Base-by-base conservation (phyloP, 1,140 invertebrate species). In the Myzus persicae region DNA sequence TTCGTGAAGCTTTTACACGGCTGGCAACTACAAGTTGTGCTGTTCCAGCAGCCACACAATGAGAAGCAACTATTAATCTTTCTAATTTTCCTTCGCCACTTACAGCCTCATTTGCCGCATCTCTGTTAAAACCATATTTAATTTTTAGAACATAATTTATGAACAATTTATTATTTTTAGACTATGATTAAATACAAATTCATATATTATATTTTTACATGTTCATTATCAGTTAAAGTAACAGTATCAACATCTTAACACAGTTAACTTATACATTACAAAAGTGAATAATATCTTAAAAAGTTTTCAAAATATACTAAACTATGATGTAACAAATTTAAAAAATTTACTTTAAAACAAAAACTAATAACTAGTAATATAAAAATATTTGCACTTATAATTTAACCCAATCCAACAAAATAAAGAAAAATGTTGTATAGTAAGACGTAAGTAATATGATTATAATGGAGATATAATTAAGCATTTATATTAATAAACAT, bases 1-100 rank as follows among this genome's bases (percentile, higher is more conserved):
- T 96, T 93, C 97, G 96, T 94, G 98, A 97, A 8, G 99, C 98
- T 95, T 98, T 98, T 0, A 99, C 98, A 94, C 98, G 97, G 94
- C 98, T 99, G 1, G 99, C 98, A 26, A 99, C 98, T 38, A 99
- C 99, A 87, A 99, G 96, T 95, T 99, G 99, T 59, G 99, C 98
- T 9, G 99, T 99, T 94, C 98, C 98, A 14, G 99, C 99, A 18
- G 98, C 98, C 94, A 99, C 99, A 94, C 99, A 98, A 95, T 99
- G 98, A 38, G 99, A 99, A 44, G 99, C 99, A 9, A 99, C 99
- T 93, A 99, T 98, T 40, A 99, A 95, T 94, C 98, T 97, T 94
- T 99, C 98, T 95, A 99, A 97, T 95, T 99, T 99, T 1, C 98
- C 98, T 94, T 97, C 96, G 38, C 97, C 97, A 90, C 96, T 96